Conservation (phyloP, 37 sponge, comb jelly and placozoan species). For the Trichoplax adhaerens region DNA sequence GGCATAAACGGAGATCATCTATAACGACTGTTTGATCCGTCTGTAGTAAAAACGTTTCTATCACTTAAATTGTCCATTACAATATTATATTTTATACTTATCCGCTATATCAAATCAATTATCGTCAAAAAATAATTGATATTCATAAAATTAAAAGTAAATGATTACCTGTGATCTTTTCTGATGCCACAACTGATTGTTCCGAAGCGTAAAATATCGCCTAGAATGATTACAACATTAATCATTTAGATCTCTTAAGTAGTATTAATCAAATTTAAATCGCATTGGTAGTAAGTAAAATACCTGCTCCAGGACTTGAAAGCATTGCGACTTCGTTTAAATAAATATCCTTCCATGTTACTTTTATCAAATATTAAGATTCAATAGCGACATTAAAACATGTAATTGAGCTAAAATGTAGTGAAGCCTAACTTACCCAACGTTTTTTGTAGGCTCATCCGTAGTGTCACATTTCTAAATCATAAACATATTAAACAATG, state of each 20-base stretch:
- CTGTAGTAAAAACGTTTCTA: not conserved
- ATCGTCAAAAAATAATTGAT: not conserved
- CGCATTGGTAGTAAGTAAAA: too few species aligned
- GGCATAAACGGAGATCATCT: constrained; percentile 49
- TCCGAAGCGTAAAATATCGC: constrained; percentile 44
- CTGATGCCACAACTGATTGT: constrained; percentile 36
- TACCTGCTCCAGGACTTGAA: constrained; percentile 48
- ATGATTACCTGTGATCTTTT: constrained; percentile 8
- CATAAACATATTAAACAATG: too few species aligned
- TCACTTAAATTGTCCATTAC: not conserved
- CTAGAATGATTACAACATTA: not conserved
- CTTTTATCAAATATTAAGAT: too few species aligned
- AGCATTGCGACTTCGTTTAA: constrained; percentile 36
- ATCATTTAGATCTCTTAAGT: too few species aligned
- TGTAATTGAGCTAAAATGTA: too few species aligned
- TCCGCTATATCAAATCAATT: not conserved
- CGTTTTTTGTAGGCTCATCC: too few species aligned
- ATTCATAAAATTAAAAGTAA: not conserved
- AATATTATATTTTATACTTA: constrained; percentile 2
- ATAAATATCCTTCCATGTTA: constrained; percentile 42
- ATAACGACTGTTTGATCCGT: constrained; percentile 32
- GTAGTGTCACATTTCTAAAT: too few species aligned
- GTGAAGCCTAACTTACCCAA: too few species aligned
- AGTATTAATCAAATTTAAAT: too few species aligned
- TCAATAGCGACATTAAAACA: too few species aligned